Percentiles rank a stretch among this genome's conserved stretches.
Evolutionary conservation across 2,888 invertebrate species (phyloP).

Genomic region (Drosophila anomelani): DNA sequence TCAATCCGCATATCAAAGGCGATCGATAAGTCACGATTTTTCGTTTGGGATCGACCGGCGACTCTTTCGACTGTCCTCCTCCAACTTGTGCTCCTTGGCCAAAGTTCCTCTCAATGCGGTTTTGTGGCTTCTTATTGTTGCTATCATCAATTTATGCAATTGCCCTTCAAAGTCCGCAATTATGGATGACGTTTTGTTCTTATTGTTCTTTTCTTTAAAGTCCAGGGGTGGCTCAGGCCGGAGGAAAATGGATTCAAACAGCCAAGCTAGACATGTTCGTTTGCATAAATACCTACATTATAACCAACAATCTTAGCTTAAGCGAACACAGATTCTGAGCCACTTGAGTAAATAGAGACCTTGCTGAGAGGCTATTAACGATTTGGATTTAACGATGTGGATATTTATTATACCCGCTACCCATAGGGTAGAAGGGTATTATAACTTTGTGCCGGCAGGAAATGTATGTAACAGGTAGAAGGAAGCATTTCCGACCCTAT

Average conservation of each 20-base stretch:
- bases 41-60: constrained; percentile 47
- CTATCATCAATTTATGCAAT: constrained; percentile 75
- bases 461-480: too few relatives aligned
- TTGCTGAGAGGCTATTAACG: neutral
- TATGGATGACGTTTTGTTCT: constrained; percentile 75
- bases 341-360: neutral
- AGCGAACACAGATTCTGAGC: neutral
- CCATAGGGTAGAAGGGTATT: too few relatives aligned
- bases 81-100: constrained; percentile 12
- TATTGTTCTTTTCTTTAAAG: constrained; percentile 45
- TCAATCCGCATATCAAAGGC: constrained; percentile 84
- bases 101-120: constrained; percentile 6
- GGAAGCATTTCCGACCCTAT: too few relatives aligned
- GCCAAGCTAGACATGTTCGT: neutral
- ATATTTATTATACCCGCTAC: too few relatives aligned
- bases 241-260: neutral
- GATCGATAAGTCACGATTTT: constrained; percentile 85
- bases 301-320: neutral
- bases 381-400: neutral
- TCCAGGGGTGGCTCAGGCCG: neutral
- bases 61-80: constrained; percentile 52
- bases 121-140: constrained; percentile 52
- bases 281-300: neutral
- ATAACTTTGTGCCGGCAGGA: too few relatives aligned
- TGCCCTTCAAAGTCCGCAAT: constrained; percentile 77